phyloP scores from a whole-genome alignment of 2,113 vertebrate species.

The Lasiurus borealis region DNA sequence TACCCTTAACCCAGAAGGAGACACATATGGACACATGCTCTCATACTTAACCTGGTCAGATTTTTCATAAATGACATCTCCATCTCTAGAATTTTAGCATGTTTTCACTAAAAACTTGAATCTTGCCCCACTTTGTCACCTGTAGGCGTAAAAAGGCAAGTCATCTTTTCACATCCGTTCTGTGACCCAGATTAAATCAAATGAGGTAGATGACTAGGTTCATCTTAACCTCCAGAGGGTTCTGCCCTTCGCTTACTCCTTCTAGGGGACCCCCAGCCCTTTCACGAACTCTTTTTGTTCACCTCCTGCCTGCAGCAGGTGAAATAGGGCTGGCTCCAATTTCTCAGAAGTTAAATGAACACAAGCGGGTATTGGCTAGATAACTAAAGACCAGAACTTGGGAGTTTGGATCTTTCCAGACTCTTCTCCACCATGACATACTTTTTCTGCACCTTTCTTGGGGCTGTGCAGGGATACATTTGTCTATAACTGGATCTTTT shows the following conservation, averaged over 20 bases:
- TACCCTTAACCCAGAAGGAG: neutral
- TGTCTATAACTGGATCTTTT: neutral
- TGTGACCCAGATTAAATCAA: neutral
- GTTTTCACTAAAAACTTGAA: constrained; percentile 20
- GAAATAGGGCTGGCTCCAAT: neutral
- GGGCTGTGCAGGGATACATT: neutral
- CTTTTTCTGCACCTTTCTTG: neutral
- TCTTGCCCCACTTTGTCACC: neutral
- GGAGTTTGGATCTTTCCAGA: neutral
- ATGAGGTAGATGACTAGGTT: neutral
- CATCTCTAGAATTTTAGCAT: constrained; percentile 40
- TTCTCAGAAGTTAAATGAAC: neutral
- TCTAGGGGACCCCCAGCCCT: neutral
- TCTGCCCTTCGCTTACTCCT: neutral
- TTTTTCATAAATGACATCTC: constrained; percentile 38
- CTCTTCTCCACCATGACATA: neutral
- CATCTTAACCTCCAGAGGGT: neutral
- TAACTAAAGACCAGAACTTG: neutral
- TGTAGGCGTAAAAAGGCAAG: neutral
- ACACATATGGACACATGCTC: neutral
- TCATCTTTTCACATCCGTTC: neutral
- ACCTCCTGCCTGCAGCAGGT: neutral
- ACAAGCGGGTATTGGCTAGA: neutral
- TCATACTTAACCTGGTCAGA: neutral
- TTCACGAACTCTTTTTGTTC: neutral